A percentile compares a stretch with the other conserved stretches of the same genome.
Evolutionary conservation across 2,113 vertebrate species (phyloP).

Genomic region (Vulpes ferrilata): DNA sequence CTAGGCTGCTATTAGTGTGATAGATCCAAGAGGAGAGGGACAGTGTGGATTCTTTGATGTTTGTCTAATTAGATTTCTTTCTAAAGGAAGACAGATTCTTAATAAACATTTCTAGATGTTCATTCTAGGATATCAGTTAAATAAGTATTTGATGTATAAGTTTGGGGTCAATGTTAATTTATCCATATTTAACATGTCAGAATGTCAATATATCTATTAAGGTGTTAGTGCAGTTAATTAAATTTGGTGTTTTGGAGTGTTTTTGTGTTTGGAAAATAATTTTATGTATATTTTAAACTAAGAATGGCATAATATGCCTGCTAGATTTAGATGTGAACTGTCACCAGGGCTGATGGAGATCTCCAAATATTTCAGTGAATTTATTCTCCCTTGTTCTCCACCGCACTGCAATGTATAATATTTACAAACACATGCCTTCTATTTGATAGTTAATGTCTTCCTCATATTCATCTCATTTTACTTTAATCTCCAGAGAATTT

Average conservation of each 20-base stretch:
- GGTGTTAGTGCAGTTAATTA: not conserved
- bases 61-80: slow-evolving; percentile 31
- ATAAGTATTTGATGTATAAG: not conserved
- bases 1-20: not conserved
- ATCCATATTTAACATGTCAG: not conserved
- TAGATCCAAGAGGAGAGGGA: not conserved
- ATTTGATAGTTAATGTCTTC: not conserved
- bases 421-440: not conserved
- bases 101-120: not conserved
- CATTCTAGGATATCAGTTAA: not conserved
- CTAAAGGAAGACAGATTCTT: not conserved
- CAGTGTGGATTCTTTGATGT: not conserved
- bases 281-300: not conserved
- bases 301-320: not conserved
- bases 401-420: not conserved
- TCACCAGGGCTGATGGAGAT: not conserved
- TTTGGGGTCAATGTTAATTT: slow-evolving; percentile 15
- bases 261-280: not conserved
- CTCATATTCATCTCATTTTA: not conserved
- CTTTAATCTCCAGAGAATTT: not conserved
- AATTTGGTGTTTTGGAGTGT: not conserved
- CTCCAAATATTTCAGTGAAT: not conserved
- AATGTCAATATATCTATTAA: not conserved
- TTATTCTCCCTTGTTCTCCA: not conserved
- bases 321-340: not conserved